Evolutionary conservation across 1,140 invertebrate species (phyloP), one percentile per base, ranked within the genome.

Genomic region (Maniola jurtina): DNA sequence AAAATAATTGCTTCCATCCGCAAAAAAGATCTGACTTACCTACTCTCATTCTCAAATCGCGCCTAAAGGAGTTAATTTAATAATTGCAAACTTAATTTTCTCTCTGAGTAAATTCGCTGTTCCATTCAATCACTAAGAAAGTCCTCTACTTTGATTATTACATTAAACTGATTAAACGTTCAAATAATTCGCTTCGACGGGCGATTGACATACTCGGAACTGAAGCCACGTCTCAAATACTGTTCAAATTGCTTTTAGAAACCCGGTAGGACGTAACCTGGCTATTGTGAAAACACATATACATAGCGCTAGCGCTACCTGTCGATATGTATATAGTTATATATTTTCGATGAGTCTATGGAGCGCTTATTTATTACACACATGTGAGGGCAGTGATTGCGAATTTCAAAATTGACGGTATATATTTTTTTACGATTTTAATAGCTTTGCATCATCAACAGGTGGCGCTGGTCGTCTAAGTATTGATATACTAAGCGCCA

Each of bases 331-430:
- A 66, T 59, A 9, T 55, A 33, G 9, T 6, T 35, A 55, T 45
- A 16, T 54, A 36, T 64, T 69, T 10, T 48, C 59, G 64, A 48
- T 64, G 50, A 64, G 33, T 64, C 34, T 69, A 74, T 62, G 48
- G 16, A 50, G 10, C 48, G 15, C 48, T 11, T 13, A 14, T 25
- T 11, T 25, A 5, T 15, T 6, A 25, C 15, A 25, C 15, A 55
- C 6, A 50, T 71, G 76, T 79, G 77, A 81, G 64, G 83, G 84
- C 84, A 87, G 86, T 89, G 86, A 84, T 89, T 89, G 86, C 77
- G 77, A 70, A 11, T 55, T 55, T 34, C 4, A 34, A 55, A 55
- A 13, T 34, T 70, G 40, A 54, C n/a, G 47, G 34, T 63, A 35
- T 45, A 36, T 15, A 14, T 60, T 66, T 47, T 68, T 34, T 55